phyloP scores from a whole-genome alignment of 2,113 vertebrate species.

The Sinocyclocheilus maitianheensis region DNA sequence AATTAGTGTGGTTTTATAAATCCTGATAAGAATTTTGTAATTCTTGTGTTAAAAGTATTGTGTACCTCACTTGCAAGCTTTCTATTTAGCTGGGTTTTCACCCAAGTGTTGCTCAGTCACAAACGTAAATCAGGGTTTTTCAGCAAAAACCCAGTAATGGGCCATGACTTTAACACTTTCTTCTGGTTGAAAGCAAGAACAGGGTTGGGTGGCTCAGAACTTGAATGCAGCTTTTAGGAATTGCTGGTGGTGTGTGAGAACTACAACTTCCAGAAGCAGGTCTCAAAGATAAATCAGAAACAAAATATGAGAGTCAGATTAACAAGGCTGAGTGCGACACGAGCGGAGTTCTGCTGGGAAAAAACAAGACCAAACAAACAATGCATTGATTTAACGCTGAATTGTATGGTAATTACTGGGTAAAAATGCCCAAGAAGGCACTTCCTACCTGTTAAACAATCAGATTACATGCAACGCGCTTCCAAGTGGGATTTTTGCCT shows the following conservation, averaged over 20 bases:
- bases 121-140: constrained; percentile 9
- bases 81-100: background rate
- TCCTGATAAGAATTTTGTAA: background rate
- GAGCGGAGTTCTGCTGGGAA: background rate
- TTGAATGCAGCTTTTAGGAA: no score
- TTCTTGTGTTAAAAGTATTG: constrained; percentile 13
- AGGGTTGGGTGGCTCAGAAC: no score
- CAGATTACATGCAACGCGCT: constrained; percentile 47
- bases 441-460: constrained; percentile 46
- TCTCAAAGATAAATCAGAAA: constrained; percentile 1
- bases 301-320: background rate
- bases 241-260: no score
- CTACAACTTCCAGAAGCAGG: background rate
- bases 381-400: constrained; percentile 43
- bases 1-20: background rate
- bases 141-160: background rate
- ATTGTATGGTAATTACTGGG: constrained; percentile 43
- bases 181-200: no score
- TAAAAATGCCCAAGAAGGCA: constrained; percentile 46
- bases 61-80: background rate
- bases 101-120: background rate
- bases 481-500: constrained; percentile 31
- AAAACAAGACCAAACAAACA: constrained; percentile 18
- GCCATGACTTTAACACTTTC: no score
- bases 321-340: background rate